A percentile compares a stretch with the other conserved stretches of the same genome.
Evolutionary conservation across 2,113 vertebrate species (phyloP).

Genomic region (Blennius ocellaris): DNA sequence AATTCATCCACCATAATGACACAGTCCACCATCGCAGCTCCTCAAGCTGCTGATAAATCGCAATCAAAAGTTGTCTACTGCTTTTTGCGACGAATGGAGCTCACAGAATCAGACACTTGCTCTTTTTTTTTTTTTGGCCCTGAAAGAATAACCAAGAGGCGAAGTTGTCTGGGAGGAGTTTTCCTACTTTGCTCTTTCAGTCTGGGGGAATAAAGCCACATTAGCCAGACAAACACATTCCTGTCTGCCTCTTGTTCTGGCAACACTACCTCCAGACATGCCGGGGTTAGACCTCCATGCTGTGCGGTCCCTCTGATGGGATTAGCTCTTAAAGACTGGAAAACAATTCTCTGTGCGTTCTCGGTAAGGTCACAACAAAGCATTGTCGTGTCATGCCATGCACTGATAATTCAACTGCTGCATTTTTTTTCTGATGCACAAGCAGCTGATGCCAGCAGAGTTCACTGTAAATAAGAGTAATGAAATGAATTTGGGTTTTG

Average conservation of each 20-base stretch:
- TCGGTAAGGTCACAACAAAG: constrained; percentile 70
- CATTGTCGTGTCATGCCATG: constrained; percentile 35
- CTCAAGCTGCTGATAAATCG: constrained; percentile 41
- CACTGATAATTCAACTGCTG: constrained; percentile 56
- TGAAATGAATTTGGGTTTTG: constrained; percentile 38
- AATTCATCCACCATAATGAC: constrained; percentile 73
- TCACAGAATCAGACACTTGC: constrained; percentile 24
- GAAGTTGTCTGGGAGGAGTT: constrained; percentile 49
- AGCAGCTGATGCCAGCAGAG: constrained; percentile 31
- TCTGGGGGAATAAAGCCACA: constrained; percentile 53
- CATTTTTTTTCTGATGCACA: constrained; percentile 37
- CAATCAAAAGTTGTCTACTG: constrained; percentile 37
- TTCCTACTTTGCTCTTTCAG: constrained; percentile 50
- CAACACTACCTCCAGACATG: constrained; percentile 62
- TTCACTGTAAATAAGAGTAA: constrained; percentile 47
- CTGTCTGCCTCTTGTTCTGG: constrained; percentile 67
- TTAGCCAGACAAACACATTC: constrained; percentile 77
- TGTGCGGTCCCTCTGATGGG: constrained; percentile 70
- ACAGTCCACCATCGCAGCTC: constrained; percentile 48
- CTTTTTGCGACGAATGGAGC: not conserved
- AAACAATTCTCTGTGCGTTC: constrained; percentile 68
- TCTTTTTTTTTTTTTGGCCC: constrained; percentile 22
- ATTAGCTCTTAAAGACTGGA: constrained; percentile 75
- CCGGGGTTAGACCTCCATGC: constrained; percentile 64
- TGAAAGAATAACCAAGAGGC: constrained; percentile 57